Evolutionary conservation across 2,797 vertebrate genomes (phyloP).

Genomic region (Apodemus agrarius): DNA sequence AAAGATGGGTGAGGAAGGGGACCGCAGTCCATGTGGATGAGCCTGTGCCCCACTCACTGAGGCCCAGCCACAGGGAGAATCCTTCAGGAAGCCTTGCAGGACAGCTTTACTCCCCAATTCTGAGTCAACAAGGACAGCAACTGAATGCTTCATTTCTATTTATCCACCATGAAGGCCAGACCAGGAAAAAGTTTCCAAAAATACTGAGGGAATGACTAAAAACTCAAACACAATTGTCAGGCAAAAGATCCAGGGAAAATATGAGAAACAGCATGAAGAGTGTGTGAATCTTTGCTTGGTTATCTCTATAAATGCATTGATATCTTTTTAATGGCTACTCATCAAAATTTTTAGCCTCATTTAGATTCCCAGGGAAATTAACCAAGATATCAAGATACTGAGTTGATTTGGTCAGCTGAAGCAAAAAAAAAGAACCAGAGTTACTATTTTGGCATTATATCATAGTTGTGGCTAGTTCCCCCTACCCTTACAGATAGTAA

Average conservation of each 20-base stretch:
- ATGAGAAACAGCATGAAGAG: conserved; percentile 26
- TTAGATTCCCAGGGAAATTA: conserved; percentile 23
- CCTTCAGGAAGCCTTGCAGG: conserved; percentile 9
- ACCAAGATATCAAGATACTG: conserved; percentile 20
- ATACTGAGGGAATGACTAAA: not conserved
- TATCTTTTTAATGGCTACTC: conserved; percentile 9
- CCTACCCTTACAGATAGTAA: not conserved
- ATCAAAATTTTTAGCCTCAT: conserved; percentile 23
- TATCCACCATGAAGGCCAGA: not conserved
- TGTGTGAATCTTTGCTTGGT: not conserved
- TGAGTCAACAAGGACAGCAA: not conserved
- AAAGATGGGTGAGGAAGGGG: not conserved
- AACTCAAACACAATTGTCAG: conserved; percentile 10
- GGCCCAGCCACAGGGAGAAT: not conserved
- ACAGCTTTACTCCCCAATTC: not conserved
- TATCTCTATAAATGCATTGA: conserved; percentile 26
- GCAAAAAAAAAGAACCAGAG: conserved; percentile 34
- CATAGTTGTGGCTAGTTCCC: not conserved
- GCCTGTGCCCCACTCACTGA: not conserved
- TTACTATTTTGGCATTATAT: not conserved
- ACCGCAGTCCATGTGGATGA: not conserved
- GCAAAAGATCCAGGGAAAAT: conserved; percentile 3
- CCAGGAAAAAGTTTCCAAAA: not conserved
- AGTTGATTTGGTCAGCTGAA: conserved; percentile 35
- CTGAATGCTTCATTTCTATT: not conserved